Percentiles rank a stretch among this genome's conserved stretches.
These are phyloP conservation scores for Tenodera sinensis DNA, from an alignment of 2,888 invertebrate genomes.

Conservation along the genomic window DNA sequence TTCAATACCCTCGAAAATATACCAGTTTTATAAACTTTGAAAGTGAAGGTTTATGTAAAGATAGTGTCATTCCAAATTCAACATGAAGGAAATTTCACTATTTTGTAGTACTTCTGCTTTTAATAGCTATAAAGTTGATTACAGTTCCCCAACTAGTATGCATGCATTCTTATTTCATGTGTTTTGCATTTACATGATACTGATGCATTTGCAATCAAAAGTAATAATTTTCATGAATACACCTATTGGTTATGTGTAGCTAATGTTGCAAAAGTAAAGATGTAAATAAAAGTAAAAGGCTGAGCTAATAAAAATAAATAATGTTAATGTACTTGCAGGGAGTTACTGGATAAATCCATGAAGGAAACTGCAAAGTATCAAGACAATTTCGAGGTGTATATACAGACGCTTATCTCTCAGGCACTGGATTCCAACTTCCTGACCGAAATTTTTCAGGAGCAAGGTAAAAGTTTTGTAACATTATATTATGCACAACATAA, in stretches of 20 bases:
- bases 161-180: no score
- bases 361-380: slow-evolving; percentile 73
- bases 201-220: no score
- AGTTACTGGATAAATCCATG: slow-evolving; percentile 71
- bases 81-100: no score
- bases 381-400: slow-evolving; percentile 87
- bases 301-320: not conserved
- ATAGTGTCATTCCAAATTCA: no score
- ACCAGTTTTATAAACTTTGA: no score
- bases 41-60: no score
- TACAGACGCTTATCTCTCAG: slow-evolving; percentile 87
- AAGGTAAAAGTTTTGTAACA: slow-evolving; percentile 56
- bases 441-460: slow-evolving; percentile 83
- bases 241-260: not conserved
- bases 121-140: no score
- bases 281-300: not conserved
- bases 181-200: no score
- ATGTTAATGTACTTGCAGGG: slow-evolving; percentile 44
- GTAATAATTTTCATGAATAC: not conserved
- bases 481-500: no score
- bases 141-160: no score
- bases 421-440: slow-evolving; percentile 86
- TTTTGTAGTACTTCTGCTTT: no score
- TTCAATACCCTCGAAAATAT: no score
- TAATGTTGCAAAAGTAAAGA: not conserved